Evolutionary conservation across 2,113 vertebrate genomes (phyloP).

Genomic region (Callorhinus ursinus): DNA sequence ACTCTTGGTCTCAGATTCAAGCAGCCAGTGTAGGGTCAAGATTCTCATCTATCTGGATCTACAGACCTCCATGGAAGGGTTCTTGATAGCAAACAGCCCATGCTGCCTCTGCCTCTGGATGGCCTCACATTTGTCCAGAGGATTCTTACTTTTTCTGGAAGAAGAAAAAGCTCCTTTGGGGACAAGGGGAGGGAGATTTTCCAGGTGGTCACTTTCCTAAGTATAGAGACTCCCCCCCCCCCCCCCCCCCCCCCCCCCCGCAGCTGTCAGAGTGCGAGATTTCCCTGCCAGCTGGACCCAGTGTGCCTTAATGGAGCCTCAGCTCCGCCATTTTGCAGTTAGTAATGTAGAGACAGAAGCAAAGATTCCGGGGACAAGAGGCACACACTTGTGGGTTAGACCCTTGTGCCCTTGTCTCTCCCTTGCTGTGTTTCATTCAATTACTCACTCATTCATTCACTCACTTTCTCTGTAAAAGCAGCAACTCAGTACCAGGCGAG

Average conservation of each 20-base stretch:
- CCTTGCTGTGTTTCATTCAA: not conserved
- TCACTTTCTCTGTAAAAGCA: not conserved
- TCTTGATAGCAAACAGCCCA: not conserved
- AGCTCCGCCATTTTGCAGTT: not conserved
- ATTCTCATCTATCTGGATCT: not conserved
- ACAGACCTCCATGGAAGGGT: too few species aligned
- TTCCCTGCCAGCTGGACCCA: not conserved
- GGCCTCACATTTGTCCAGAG: not conserved
- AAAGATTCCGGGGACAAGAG: not conserved
- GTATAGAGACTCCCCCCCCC: not conserved
- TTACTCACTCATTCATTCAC: not conserved
- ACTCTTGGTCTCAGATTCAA: not conserved
- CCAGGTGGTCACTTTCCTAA: not conserved
- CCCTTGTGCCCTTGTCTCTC: not conserved
- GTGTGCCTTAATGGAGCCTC: not conserved
- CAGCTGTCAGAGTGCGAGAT: not conserved
- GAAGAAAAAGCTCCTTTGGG: not conserved
- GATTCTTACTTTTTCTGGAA: not conserved
- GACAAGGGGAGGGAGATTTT: not conserved
- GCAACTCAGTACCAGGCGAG: not conserved
- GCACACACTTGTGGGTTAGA: not conserved
- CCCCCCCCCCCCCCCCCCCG: too few species aligned
- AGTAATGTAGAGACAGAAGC: not conserved
- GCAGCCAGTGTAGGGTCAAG: not conserved
- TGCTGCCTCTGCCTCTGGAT: not conserved